A percentile compares a stretch with the other conserved stretches of the same genome.
Evolutionary conservation across 2,113 vertebrate genomes (phyloP).

Genomic region (Hemiprocne comata): DNA sequence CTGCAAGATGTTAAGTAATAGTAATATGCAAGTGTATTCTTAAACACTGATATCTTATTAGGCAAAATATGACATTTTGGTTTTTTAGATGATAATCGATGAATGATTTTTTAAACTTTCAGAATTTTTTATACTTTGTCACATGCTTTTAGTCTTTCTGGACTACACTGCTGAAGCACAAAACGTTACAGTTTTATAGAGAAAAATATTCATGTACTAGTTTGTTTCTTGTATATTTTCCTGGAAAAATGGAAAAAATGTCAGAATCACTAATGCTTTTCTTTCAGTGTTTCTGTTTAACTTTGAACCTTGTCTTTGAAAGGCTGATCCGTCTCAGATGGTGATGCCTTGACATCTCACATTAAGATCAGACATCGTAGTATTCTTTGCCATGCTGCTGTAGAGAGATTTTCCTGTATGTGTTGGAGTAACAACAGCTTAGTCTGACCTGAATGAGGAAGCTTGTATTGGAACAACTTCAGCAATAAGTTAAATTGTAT

Average conservation of each 20-base stretch:
- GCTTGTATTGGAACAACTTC: not conserved
- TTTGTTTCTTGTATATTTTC: not conserved
- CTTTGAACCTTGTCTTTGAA: not conserved
- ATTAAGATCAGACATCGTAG: slow-evolving; percentile 46
- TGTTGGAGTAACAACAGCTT: not conserved
- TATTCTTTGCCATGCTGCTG: not conserved
- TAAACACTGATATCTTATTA: slow-evolving; percentile 62
- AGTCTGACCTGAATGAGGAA: not conserved
- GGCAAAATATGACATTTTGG: slow-evolving; percentile 10
- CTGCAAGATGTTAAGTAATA: slow-evolving; percentile 43
- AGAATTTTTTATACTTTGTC: slow-evolving; percentile 45
- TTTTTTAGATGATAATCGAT: slow-evolving; percentile 45
- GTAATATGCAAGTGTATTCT: slow-evolving; percentile 66
- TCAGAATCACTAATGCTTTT: not conserved
- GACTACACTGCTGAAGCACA: slow-evolving; percentile 67
- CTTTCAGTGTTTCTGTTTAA: not conserved
- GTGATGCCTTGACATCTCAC: slow-evolving; percentile 52
- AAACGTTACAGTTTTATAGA: not conserved
- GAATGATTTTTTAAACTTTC: slow-evolving; percentile 43
- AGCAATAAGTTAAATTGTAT: not conserved
- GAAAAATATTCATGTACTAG: not conserved
- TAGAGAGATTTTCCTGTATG: not conserved
- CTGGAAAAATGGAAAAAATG: not conserved
- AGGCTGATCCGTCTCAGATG: not conserved
- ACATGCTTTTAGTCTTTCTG: slow-evolving; percentile 64